phyloP scores from a whole-genome alignment of 2,797 vertebrate genomes.

The Salmo trutta region DNA sequence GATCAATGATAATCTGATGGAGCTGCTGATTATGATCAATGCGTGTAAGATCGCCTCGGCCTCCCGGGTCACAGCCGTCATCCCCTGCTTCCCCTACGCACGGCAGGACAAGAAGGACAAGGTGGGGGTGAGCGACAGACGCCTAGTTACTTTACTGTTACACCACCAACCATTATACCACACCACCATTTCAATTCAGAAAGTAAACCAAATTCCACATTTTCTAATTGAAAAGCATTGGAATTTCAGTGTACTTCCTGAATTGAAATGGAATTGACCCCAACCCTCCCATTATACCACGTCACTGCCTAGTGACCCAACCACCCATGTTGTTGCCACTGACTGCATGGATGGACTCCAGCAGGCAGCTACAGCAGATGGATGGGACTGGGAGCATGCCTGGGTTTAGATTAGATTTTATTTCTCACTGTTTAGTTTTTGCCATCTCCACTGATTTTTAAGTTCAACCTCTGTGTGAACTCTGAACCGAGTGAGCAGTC shows the following conservation, averaged over 20 bases:
- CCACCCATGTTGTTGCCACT: slow-evolving; percentile 36
- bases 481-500: neutral
- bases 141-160: slow-evolving; percentile 69
- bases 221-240: too few relatives aligned
- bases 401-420: neutral
- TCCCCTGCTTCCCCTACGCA: slow-evolving; percentile 97
- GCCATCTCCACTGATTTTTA: neutral
- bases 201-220: neutral
- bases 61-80: slow-evolving; percentile 94
- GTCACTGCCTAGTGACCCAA: slow-evolving; percentile 32
- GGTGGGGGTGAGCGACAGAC: slow-evolving; percentile 82
- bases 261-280: neutral
- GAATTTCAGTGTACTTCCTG: neutral
- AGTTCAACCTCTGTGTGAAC: neutral
- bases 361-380: slow-evolving; percentile 7
- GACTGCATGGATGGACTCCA: neutral
- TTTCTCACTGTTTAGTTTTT: neutral
- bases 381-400: neutral
- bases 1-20: slow-evolving; percentile 98
- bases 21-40: slow-evolving; percentile 98
- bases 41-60: slow-evolving; percentile 98
- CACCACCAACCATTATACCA: slow-evolving; percentile 38
- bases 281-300: slow-evolving; percentile 18
- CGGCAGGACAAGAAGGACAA: slow-evolving; percentile 99
- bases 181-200: neutral